Evolutionary conservation across 2,888 invertebrate genomes (phyloP).

Genomic region (Heteromyza rotundicornis): DNA sequence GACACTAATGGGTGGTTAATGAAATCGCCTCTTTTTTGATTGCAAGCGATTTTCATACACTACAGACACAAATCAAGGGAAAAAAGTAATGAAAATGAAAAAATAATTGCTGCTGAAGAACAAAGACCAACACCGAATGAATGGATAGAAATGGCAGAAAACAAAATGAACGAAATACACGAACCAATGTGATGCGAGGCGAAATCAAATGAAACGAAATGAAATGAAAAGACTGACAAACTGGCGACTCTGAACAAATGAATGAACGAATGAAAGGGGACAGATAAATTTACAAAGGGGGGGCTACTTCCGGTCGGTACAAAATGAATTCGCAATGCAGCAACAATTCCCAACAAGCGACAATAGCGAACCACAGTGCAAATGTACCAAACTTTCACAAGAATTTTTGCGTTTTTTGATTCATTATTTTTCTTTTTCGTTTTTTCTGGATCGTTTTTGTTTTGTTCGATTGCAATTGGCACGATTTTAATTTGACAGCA

Average conservation of each 20-base stretch:
- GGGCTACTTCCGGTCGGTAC: constrained; percentile 4
- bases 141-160: constrained; percentile 14
- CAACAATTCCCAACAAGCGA: neutral
- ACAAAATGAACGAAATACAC: constrained; percentile 6
- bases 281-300: neutral
- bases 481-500: constrained; percentile 36
- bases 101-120: constrained; percentile 25
- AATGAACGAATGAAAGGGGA: constrained; percentile 7
- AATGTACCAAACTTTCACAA: neutral
- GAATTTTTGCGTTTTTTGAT: neutral
- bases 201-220: neutral
- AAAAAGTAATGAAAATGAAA: constrained; percentile 10
- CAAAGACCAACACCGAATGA: constrained; percentile 25
- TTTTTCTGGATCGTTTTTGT: no score
- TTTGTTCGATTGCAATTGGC: constrained; percentile 3
- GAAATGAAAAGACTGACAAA: constrained; percentile 27
- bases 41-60: constrained; percentile 4
- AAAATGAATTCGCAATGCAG: constrained; percentile 4
- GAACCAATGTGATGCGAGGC: constrained; percentile 5
- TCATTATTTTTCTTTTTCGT: neutral
- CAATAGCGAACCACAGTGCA: neutral
- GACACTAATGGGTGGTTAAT: no score
- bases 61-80: neutral
- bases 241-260: constrained; percentile 8
- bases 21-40: constrained; percentile 12